phyloP scores from a whole-genome alignment of 1,140 invertebrate genomes.

The Monochamus saltuarius region DNA sequence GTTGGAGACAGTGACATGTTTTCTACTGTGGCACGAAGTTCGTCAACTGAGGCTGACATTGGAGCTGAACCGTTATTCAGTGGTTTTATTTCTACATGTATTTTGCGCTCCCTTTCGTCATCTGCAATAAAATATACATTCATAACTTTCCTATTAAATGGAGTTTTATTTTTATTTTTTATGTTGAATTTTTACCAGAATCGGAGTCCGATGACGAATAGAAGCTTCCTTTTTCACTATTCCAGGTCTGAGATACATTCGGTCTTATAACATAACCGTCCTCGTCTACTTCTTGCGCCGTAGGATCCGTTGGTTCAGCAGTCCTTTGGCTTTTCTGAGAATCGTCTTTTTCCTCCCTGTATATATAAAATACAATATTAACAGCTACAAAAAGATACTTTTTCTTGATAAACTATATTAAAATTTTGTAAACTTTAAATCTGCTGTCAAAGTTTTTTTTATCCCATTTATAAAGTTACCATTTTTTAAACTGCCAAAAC shows the following conservation, averaged over 20 bases:
- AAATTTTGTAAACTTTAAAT: too few species aligned
- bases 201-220: constrained; percentile 92
- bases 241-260: constrained; percentile 63
- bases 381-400: not conserved
- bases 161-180: constrained; percentile 10
- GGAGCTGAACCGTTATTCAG: constrained; percentile 82
- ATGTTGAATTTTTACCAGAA: constrained; percentile 61
- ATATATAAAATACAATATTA: constrained; percentile 4
- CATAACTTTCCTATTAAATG: too few species aligned
- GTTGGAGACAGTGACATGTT: constrained; percentile 85
- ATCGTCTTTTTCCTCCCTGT: constrained; percentile 74
- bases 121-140: constrained; percentile 50
- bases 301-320: constrained; percentile 23
- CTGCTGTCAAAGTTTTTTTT: too few species aligned
- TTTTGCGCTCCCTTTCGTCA: constrained; percentile 83
- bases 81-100: constrained; percentile 94
- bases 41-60: constrained; percentile 91
- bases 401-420: too few species aligned
- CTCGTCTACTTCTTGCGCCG: constrained; percentile 82
- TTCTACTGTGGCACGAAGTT: constrained; percentile 87
- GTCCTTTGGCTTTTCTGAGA: constrained; percentile 44
- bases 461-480: too few species aligned
- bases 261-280: constrained; percentile 92
- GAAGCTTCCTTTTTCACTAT: constrained; percentile 74
- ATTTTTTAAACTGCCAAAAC: too few species aligned